Conservation (phyloP, 1,140 invertebrate species). For the Aphelenchoides fujianensis region DNA sequence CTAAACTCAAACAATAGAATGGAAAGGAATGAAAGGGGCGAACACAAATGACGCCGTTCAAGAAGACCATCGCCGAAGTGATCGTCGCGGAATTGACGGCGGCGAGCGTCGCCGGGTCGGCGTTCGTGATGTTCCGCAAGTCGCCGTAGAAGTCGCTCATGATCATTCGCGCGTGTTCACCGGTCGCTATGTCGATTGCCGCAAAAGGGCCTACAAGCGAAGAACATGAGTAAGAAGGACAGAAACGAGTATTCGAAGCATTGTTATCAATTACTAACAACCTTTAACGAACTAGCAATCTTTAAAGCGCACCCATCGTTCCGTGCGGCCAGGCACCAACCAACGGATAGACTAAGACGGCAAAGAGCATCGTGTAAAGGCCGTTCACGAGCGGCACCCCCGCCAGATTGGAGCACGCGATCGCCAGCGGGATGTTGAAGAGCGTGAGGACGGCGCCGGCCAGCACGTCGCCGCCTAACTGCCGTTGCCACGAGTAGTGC, state of each 20-base stretch:
- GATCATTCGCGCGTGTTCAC: background rate
- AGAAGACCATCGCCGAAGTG: slow-evolving; percentile 34
- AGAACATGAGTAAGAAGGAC: no score
- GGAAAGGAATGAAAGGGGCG: background rate
- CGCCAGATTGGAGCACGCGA: slow-evolving; percentile 9
- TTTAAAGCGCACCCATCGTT: slow-evolving; percentile 11
- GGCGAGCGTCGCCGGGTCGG: slow-evolving; percentile 10
- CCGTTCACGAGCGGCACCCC: slow-evolving; percentile 11
- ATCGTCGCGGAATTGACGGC: slow-evolving; percentile 28
- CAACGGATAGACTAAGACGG: slow-evolving; percentile 16
- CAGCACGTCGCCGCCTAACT: slow-evolving; percentile 31
- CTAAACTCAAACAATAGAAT: slow-evolving; percentile 33
- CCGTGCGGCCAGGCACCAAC: background rate
- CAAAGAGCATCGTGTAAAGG: slow-evolving; percentile 38
- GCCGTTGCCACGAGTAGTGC: slow-evolving; percentile 27
- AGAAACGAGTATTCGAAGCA: no score
- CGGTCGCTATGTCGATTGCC: background rate
- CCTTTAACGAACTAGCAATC: slow-evolving; percentile 19
- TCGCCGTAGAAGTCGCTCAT: background rate
- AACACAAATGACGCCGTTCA: slow-evolving; percentile 23
- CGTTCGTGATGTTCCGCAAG: background rate
- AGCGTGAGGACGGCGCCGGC: slow-evolving; percentile 35
- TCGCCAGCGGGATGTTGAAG: slow-evolving; percentile 19
- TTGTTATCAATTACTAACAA: no score
- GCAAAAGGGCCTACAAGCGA: background rate